A percentile compares a stretch with the other conserved stretches of the same genome.
Evolutionary conservation across 1,140 invertebrate genomes (phyloP).

Genomic region (Bombus huntii): DNA sequence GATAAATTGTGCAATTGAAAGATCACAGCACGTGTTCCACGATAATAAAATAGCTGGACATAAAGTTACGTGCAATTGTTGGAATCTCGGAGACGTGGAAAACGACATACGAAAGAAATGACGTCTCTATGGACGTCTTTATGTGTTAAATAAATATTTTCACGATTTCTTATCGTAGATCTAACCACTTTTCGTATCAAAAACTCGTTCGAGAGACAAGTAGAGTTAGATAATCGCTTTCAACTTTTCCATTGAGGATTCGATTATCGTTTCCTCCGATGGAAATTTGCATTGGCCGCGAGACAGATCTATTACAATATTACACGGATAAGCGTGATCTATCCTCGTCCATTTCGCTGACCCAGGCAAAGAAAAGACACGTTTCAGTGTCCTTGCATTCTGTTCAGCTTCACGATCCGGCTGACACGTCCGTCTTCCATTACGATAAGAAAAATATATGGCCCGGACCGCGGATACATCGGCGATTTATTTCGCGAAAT

Average conservation of each 20-base stretch:
- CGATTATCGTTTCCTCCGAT: background rate
- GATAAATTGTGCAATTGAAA: no score
- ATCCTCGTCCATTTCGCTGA: slow-evolving; percentile 13
- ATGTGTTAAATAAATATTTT: no score
- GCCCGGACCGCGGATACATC: background rate
- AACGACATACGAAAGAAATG: no score
- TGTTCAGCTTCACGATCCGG: background rate
- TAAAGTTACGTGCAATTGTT: no score
- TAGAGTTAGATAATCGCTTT: background rate
- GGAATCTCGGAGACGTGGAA: no score
- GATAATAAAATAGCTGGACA: no score
- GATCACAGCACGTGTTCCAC: no score
- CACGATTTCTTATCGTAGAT: no score
- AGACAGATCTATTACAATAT: background rate
- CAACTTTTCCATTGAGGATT: background rate
- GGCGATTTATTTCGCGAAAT: slow-evolving; percentile 42
- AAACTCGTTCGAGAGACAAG: background rate
- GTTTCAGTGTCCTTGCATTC: slow-evolving; percentile 14
- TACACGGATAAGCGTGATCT: slow-evolving; percentile 20
- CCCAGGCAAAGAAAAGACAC: background rate
- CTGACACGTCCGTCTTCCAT: slow-evolving; percentile 30
- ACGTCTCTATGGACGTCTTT: no score
- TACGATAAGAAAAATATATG: slow-evolving; percentile 39
- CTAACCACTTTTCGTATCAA: background rate
- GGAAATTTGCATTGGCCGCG: slow-evolving; percentile 6